Conservation (phyloP, 2,888 invertebrate species). For the Colletes collaris region DNA sequence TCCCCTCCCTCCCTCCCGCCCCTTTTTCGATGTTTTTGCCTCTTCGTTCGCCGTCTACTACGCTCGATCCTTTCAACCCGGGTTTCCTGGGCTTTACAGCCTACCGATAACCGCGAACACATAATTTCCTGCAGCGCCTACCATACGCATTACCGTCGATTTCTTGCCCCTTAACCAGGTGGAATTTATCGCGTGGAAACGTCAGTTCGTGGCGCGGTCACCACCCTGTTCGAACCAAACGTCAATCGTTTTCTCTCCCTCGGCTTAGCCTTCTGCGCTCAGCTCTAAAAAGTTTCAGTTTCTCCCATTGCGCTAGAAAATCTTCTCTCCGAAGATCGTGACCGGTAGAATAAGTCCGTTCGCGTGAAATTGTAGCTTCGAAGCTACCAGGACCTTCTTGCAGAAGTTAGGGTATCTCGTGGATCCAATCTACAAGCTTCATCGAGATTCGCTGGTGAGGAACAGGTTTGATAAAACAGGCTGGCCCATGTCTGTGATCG, state of each 20-base stretch:
- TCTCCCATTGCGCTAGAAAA: too few relatives aligned
- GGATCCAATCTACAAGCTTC: conserved; percentile 28
- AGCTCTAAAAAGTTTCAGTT: too few relatives aligned
- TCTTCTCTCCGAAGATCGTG: too few relatives aligned
- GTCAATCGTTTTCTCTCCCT: too few relatives aligned
- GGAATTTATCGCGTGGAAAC: conserved; percentile 75
- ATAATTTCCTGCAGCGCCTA: conserved; percentile 78
- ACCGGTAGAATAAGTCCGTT: too few relatives aligned
- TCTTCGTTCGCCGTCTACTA: conserved; percentile 29
- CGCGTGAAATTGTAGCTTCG: too few relatives aligned
- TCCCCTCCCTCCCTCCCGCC: conserved; percentile 11
- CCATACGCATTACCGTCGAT: conserved; percentile 68
- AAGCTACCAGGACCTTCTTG: too few relatives aligned
- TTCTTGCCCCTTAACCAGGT: conserved; percentile 69
- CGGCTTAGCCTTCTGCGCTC: too few relatives aligned
- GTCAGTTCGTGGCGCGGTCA: conserved; percentile 61
- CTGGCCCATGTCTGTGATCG: conserved; percentile 49
- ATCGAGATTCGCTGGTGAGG: conserved; percentile 47
- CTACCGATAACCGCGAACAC: conserved; percentile 79
- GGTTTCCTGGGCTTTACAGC: conserved; percentile 73
- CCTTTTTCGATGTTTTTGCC: conserved; percentile 40
- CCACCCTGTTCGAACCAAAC: too few relatives aligned
- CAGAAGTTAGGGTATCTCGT: too few relatives aligned
- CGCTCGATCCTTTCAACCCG: conserved; percentile 44
- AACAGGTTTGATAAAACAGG: conserved; percentile 62